Conservation (phyloP, 2,888 invertebrate species). For the Kryphioiulus occultus region DNA sequence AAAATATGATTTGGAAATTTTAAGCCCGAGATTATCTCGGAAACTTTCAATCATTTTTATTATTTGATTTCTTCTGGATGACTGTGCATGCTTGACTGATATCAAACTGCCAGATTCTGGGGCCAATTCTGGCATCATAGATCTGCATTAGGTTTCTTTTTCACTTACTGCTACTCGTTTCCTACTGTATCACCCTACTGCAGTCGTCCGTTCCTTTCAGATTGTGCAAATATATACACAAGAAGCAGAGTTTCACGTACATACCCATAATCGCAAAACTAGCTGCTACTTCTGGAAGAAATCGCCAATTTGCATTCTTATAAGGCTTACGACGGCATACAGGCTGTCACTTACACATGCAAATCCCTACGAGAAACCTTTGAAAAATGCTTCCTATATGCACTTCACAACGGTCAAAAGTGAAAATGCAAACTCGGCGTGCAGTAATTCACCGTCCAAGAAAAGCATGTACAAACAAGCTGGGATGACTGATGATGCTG, state of each 20-base stretch:
- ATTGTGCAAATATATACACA: conserved; percentile 5
- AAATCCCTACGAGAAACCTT: neutral
- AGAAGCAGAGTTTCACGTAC: neutral
- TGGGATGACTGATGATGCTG: neutral
- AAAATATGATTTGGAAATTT: conserved; percentile 5
- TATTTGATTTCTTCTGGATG: conserved; percentile 1
- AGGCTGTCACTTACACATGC: neutral
- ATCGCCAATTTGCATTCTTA: neutral
- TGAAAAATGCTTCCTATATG: conserved; percentile 5
- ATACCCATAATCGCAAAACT: neutral
- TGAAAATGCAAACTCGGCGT: neutral
- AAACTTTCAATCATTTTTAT: conserved; percentile 3
- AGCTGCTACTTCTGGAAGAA: neutral
- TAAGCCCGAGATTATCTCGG: conserved; percentile 5
- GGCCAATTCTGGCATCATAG: neutral
- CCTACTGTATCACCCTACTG: neutral
- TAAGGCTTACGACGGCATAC: neutral
- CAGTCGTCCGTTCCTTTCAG: neutral
- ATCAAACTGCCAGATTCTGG: neutral
- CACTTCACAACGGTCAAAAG: conserved; percentile 5
- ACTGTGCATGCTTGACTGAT: conserved; percentile 5
- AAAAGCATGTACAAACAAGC: neutral
- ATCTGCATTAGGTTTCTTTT: conserved; percentile 5
- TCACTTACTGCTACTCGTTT: neutral
- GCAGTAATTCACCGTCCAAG: neutral